Base-by-base conservation (phyloP, 2,888 invertebrate species). In the Cosmia trapezina region DNA sequence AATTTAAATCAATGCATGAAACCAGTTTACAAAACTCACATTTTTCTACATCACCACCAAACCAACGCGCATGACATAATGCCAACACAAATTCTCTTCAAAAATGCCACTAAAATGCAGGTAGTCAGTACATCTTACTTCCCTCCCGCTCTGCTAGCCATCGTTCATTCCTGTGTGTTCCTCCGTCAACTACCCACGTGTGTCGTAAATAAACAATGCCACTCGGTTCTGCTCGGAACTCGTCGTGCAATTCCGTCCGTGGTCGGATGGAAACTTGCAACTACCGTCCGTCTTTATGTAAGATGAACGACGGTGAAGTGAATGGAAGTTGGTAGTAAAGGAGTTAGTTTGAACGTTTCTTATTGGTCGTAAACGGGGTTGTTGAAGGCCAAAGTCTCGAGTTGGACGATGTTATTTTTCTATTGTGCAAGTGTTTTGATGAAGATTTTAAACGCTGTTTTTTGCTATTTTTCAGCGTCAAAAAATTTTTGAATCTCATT, bases 131-230 rank as follows among this genome's bases (percentile, higher is more conserved):
- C 47, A n/a, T n/a, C n/a, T n/a, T n/a, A n/a, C 37, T 64, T 45
- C 62, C 65, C 45, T 66, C 9, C 28, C 37, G 22, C 41, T 33
- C 11, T 4, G 78, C 14, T 68, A 28, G 43, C 53, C 57, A 72
- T 80, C 53, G n/a, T 51, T 70, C 53, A 67, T 49, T 37, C 22
- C 59, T 56, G 60, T 73, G 41, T 83, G 65, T 51, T 47, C 37
- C 6, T 0, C 47, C 59, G 51, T 57, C 66, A 47, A 51, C 11
- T 57, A 61, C 45, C 63, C 75, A 80, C 80, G 67, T 81, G 80
- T 61, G 60, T 70, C 57, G 74, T 81, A 83, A 80, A 83, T 83
- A 81, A 70, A 81, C 80, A 83, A 81, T 74, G 73, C 22, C 17
- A 28, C 37, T 68, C 53, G 33, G 68, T 7, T 68, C 59, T 45